Percentiles rank a stretch among this genome's conserved stretches.
phyloP scores from a whole-genome alignment of 2,113 vertebrate species.

The Dendropsophus ebraccatus region DNA sequence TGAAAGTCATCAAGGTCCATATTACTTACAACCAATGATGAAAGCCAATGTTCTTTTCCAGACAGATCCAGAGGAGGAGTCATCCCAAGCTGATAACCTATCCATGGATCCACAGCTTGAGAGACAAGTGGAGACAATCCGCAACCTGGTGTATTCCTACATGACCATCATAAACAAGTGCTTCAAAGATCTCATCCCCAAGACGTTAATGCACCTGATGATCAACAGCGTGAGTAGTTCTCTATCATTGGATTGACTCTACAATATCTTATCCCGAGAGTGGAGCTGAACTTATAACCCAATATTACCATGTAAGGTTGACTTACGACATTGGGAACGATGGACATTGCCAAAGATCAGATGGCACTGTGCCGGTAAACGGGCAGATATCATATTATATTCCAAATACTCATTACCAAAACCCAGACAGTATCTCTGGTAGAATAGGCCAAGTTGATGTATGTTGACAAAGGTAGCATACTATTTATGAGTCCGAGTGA shows the following conservation, averaged over 20 bases:
- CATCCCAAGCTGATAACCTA: slow-evolving; percentile 79
- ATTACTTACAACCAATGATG: neutral
- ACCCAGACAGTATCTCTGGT: too few relatives aligned
- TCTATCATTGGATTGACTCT: neutral
- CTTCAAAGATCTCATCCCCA: slow-evolving; percentile 89
- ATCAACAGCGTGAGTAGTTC: slow-evolving; percentile 85
- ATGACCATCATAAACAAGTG: slow-evolving; percentile 92
- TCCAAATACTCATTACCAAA: too few relatives aligned
- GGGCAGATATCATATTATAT: too few relatives aligned
- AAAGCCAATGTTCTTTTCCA: slow-evolving; percentile 62
- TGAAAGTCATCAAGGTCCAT: neutral
- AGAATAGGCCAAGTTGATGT: too few relatives aligned
- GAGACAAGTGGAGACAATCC: slow-evolving; percentile 92
- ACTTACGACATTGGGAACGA: too few relatives aligned
- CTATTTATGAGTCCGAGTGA: too few relatives aligned
- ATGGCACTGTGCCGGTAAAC: too few relatives aligned
- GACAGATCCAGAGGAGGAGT: slow-evolving; percentile 81
- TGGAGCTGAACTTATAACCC: too few relatives aligned
- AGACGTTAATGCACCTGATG: slow-evolving; percentile 94
- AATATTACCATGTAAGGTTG: too few relatives aligned
- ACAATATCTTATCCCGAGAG: neutral
- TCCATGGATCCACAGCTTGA: slow-evolving; percentile 89
- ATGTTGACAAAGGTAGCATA: too few relatives aligned
- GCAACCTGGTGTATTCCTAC: slow-evolving; percentile 91
- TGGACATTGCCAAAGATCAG: too few relatives aligned